Conservation (phyloP, 2,888 invertebrate genomes). For the Noctua fimbriata region DNA sequence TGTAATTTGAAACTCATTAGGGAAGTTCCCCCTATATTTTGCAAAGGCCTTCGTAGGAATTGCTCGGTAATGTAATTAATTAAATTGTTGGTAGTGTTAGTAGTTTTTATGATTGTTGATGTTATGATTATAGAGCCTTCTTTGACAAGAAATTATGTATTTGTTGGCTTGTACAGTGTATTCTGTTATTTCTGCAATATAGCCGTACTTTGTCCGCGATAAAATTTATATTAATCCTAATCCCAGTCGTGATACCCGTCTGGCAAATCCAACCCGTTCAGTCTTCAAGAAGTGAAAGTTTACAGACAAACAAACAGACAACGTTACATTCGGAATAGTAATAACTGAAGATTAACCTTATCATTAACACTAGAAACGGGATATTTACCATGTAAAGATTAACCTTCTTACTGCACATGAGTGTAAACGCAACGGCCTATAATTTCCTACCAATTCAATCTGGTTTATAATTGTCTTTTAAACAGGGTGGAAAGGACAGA, state of each 20-base stretch:
- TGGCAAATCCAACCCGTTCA: not conserved
- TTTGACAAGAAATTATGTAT: not conserved
- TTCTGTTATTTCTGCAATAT: not conserved
- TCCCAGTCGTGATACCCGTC: not conserved
- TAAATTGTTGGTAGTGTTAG: slow-evolving; percentile 1
- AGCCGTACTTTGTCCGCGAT: not conserved
- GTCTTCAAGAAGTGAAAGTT: not conserved
- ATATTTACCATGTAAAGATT: too few species aligned
- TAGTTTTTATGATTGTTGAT: not conserved
- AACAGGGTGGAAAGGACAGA: too few species aligned
- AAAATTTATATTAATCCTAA: not conserved
- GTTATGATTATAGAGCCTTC: not conserved
- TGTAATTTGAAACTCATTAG: slow-evolving; percentile 1
- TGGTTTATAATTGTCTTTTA: too few species aligned
- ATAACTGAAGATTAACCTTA: too few species aligned
- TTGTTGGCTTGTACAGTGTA: not conserved
- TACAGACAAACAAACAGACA: not conserved
- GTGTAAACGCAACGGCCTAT: too few species aligned
- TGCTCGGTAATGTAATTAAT: not conserved
- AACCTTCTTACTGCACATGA: too few species aligned
- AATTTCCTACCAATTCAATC: too few species aligned
- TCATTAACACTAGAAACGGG: too few species aligned
- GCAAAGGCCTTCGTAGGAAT: slow-evolving; percentile 6
- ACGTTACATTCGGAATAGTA: too few species aligned
- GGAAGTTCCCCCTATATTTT: not conserved